These are phyloP conservation scores for Plebejus melissa DNA, from an alignment of 2,888 invertebrate genomes.

Conservation along the genomic window DNA sequence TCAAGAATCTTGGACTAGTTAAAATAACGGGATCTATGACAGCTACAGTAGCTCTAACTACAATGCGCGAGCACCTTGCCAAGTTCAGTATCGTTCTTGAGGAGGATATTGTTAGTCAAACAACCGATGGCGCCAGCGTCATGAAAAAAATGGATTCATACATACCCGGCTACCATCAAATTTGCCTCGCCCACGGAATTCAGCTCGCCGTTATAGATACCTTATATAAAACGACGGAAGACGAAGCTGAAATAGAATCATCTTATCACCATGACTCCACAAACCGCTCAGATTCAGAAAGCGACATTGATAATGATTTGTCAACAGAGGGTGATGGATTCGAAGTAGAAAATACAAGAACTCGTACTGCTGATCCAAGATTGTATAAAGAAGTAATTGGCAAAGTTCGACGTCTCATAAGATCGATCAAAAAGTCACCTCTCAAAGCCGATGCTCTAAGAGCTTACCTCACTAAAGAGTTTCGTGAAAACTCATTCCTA, in stretches of 20 bases:
- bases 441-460: too few relatives aligned
- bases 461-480: not conserved
- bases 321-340: too few relatives aligned
- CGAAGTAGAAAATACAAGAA: too few relatives aligned
- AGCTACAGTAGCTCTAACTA: conserved; percentile 4
- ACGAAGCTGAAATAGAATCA: too few relatives aligned
- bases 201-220: not conserved
- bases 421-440: too few relatives aligned
- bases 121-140: conserved; percentile 21
- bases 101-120: conserved; percentile 10
- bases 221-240: too few relatives aligned
- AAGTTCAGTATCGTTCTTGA: not conserved
- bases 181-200: conserved; percentile 2
- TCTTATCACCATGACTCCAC: too few relatives aligned
- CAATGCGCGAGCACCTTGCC: not conserved
- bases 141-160: conserved; percentile 22
- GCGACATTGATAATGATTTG: too few relatives aligned
- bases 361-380: conserved; percentile 28
- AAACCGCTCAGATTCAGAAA: too few relatives aligned
- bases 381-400: not conserved
- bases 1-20: conserved; percentile 20
- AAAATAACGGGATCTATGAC: conserved; percentile 18
- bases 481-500: conserved; percentile 32
- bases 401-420: too few relatives aligned
- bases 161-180: conserved; percentile 5